Evolutionary conservation across 2,888 invertebrate genomes (phyloP), one percentile per base, ranked within the genome.

Genomic region (Tenthredo notha): DNA sequence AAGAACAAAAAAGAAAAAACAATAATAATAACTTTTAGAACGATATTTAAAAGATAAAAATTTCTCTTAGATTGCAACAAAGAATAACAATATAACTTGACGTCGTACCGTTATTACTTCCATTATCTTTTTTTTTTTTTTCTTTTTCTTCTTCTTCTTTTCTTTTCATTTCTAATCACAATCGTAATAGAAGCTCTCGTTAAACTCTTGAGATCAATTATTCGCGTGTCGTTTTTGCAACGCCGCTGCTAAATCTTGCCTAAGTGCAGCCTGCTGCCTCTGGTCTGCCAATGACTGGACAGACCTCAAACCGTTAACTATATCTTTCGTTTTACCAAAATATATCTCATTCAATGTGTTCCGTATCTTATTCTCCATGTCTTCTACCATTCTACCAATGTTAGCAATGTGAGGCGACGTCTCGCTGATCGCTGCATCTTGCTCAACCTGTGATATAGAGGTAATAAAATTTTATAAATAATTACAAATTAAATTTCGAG

Each of bases 341-440:
- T 99, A 99, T 90, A 99, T 99, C 94, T 99, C 99, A 93, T 99
- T 99, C 90, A 99, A 95, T 6, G 99, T 99, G 94, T 98, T 98
- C 89, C 99, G 96, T 92, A 99, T 99, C 95, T 99, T 99, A 94
- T 99, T 99, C 93, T 99, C 99, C 98, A 99, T 99, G 91, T 99
- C 99, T 94, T 99, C 99, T 0, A 99, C 98, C 98, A 99, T 97
- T 91, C 97, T 96, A 33, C 99, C 99, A 91, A 99, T 99, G 94
- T 99, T 99, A 84, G 98, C 99, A 92, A 99, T 99, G 94, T 99
- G 99, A 0, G 99, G 98, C 72, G 97, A 98, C 40, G 98, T 96
- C 89, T 99, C 99, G 91, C 97, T 98, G 29, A 99, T 97, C 67
- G 96, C 95, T 0, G 97, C 96, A 93, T 99, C 99, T 92, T 97